Evolutionary conservation across 2,113 vertebrate genomes (phyloP).

Genomic region (Larimichthys polyactis): DNA sequence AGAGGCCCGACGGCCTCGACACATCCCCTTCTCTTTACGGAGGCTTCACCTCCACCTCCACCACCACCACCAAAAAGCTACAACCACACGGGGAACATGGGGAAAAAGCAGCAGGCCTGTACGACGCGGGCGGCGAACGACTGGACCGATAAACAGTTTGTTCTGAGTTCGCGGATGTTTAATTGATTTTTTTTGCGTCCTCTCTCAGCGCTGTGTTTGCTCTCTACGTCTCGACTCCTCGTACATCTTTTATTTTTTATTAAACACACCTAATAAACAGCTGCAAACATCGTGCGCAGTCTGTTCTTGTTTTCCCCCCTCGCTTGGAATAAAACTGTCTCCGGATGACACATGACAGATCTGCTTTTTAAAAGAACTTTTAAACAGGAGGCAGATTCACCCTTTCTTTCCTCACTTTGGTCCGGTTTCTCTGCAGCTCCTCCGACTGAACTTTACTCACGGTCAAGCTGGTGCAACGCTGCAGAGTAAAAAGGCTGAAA

Average conservation of each 20-base stretch:
- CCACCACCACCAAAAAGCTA: conserved; percentile 12
- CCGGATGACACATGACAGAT: conserved; percentile 17
- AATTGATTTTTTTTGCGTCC: background rate
- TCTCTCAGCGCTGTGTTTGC: background rate
- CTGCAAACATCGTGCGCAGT: conserved; percentile 2
- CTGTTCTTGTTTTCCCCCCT: conserved; percentile 10
- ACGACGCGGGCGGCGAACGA: background rate
- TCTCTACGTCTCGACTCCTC: background rate
- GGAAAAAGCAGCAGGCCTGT: background rate
- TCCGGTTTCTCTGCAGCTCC: background rate
- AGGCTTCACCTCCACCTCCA: conserved; percentile 49
- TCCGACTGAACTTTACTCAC: background rate
- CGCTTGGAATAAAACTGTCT: conserved; percentile 15
- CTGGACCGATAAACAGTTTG: background rate
- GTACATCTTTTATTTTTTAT: background rate
- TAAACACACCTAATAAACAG: conserved; percentile 34
- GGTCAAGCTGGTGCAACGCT: conserved; percentile 8
- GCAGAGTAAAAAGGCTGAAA: conserved; percentile 2
- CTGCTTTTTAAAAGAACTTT: background rate
- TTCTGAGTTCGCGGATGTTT: background rate
- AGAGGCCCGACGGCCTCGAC: conserved; percentile 57
- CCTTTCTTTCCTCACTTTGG: background rate
- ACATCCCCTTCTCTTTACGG: conserved; percentile 42
- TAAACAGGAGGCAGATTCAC: background rate
- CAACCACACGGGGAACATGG: background rate